Conservation (phyloP, 1,140 invertebrate genomes). For the Cryptotermes secundus region DNA sequence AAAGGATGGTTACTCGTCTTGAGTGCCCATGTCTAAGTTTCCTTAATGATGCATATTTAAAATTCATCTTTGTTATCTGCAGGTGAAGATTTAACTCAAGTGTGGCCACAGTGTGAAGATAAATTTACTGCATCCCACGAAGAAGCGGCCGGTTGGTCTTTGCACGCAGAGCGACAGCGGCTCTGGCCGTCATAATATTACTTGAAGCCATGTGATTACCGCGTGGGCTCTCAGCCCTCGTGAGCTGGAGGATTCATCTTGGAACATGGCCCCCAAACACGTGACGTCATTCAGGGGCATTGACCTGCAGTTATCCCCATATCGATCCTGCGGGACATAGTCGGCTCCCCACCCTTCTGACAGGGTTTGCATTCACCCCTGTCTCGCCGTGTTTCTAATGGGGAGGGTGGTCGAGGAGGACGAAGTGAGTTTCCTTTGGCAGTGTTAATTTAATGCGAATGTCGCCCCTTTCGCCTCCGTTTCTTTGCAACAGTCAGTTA, state of each 20-base stretch:
- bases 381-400: not conserved
- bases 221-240: not conserved
- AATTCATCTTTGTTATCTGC: too few relatives aligned
- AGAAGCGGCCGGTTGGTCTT: not conserved
- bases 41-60: too few relatives aligned
- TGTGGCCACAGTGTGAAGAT: too few relatives aligned
- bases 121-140: too few relatives aligned
- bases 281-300: slow-evolving; percentile 1
- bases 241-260: not conserved
- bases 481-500: too few relatives aligned
- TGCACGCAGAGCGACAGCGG: not conserved
- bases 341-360: not conserved
- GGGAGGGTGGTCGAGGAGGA: not conserved
- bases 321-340: slow-evolving; percentile 7
- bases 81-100: too few relatives aligned
- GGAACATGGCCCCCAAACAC: not conserved
- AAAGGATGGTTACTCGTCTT: too few relatives aligned
- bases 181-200: not conserved
- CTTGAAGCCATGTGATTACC: slow-evolving; percentile 14
- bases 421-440: not conserved
- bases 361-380: not conserved
- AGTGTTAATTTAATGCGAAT: too few relatives aligned
- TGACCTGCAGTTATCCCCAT: not conserved
- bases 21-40: too few relatives aligned
- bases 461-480: too few relatives aligned